Conservation (phyloP, 2,888 invertebrate genomes). For the Orthonychiurus folsomi region DNA sequence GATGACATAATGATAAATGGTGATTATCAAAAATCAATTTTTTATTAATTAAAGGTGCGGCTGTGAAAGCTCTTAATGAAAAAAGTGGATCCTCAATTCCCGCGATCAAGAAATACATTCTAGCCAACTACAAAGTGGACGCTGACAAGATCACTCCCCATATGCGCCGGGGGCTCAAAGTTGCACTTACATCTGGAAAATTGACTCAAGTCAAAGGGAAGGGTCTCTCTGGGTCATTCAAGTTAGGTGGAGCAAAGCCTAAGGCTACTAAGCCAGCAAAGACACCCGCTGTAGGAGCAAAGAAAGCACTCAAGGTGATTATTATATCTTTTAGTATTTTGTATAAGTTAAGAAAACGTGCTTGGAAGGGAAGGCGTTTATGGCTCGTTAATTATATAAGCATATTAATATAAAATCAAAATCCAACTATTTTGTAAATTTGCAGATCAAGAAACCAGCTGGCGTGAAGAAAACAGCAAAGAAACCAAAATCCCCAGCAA, state of each 20-base stretch:
- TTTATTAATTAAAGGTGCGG: no score
- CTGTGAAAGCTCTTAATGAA: conserved; percentile 44
- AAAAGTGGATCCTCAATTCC: conserved; percentile 53
- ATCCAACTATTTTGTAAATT: no score
- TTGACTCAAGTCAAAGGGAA: conserved; percentile 40
- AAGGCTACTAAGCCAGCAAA: conserved; percentile 11
- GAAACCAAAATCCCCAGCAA: conserved; percentile 13
- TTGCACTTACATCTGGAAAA: conserved; percentile 48
- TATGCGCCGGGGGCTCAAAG: conserved; percentile 54
- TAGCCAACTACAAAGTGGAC: conserved; percentile 53
- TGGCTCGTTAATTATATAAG: no score
- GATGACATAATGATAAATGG: no score
- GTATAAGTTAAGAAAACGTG: no score
- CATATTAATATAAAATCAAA: no score
- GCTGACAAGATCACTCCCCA: conserved; percentile 52
- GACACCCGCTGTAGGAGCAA: conserved; percentile 10
- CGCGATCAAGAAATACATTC: conserved; percentile 58
- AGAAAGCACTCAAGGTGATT: conserved; percentile 11
- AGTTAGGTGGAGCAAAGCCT: conserved; percentile 16
- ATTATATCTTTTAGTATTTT: no score
- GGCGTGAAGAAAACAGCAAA: conserved; percentile 15
- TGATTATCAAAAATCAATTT: no score
- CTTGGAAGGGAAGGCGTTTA: no score
- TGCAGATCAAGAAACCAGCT: conserved; percentile 6
- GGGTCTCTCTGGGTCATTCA: conserved; percentile 35